Conservation (phyloP, 2,113 vertebrate species). For the Dasyprocta punctata region DNA sequence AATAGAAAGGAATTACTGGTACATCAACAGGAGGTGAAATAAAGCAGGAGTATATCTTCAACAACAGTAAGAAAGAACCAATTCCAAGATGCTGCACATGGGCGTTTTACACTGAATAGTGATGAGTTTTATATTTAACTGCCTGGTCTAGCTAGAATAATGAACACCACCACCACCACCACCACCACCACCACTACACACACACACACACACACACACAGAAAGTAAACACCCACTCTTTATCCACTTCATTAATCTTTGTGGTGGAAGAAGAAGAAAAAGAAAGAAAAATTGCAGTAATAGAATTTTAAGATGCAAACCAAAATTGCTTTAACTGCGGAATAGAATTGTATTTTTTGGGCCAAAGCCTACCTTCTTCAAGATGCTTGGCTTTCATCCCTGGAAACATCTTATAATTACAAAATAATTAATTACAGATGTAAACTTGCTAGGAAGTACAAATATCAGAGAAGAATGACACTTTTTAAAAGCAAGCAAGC, state of each 20-base stretch:
- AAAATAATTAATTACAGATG: conserved; percentile 1
- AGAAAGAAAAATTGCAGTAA: conserved; percentile 5
- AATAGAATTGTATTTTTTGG: neutral
- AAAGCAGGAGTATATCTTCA: neutral
- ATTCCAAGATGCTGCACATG: neutral
- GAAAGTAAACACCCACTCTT: neutral
- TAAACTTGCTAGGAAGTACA: neutral
- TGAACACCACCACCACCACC: neutral
- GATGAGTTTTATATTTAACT: conserved; percentile 48
- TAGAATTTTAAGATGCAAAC: neutral
- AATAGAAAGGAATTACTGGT: conserved; percentile 8
- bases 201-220: no score
- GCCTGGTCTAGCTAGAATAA: neutral
- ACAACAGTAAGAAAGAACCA: neutral
- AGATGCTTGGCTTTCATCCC: neutral
- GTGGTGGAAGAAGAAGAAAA: neutral
- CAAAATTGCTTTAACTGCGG: neutral
- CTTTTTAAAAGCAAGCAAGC: neutral
- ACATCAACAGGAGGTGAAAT: conserved; percentile 7
- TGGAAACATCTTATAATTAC: neutral
- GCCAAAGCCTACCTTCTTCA: neutral
- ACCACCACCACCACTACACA: neutral
- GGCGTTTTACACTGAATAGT: neutral
- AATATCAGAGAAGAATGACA: conserved; percentile 9
- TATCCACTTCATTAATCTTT: conserved; percentile 44